Base-by-base conservation (phyloP, 2,797 vertebrate genomes). In the Gobio occitaniae region DNA sequence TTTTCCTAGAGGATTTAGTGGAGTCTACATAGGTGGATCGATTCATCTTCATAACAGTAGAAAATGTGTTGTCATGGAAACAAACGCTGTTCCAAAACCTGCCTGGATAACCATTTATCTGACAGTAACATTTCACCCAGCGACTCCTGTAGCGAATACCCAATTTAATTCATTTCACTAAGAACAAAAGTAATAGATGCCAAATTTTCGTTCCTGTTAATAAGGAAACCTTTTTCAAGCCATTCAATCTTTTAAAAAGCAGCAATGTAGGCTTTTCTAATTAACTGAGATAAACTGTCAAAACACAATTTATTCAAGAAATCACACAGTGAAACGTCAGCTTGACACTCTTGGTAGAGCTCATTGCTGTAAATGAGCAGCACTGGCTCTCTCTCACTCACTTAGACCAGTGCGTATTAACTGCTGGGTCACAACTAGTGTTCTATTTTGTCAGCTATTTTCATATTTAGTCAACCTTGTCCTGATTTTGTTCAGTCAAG, bases 331-430 rank as follows among this genome's bases (percentile, higher is more conserved):
- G 32, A 68, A 47, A 29, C 0, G 6, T 66, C 63, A 50, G 25
- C 47, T 29, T 69, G 48, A 69, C 48, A 70, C 17, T 59, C 44
- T 44, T 36, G 29, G 52, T 54, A 63, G 76, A 79, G 68, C 16
- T 72, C 25, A 70, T 52, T 84, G 65, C 59, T 50, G 19, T 78
- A 36, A 84, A 84, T 69, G 76, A 36, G 76, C 38, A 50, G n/a
- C 19, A n/a, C 68, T 72, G 36, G 7, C 50, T 70, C 65, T 7
- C 19, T 68, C 44, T 68, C 48, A n/a, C 17, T 68, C 32, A 8
- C 29, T 25, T n/a, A 12, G n/a, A 48, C 25, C 47, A 66, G 41
- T 10, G 19, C 8, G 11, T 44, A 2, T 41, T 21, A 44, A 70
- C 10, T 44, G 44, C n/a, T 72, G 44, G n/a, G 44, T 71, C 21